phyloP scores from a whole-genome alignment of 2,113 vertebrate genomes.

The Dromaius novaehollandiae region DNA sequence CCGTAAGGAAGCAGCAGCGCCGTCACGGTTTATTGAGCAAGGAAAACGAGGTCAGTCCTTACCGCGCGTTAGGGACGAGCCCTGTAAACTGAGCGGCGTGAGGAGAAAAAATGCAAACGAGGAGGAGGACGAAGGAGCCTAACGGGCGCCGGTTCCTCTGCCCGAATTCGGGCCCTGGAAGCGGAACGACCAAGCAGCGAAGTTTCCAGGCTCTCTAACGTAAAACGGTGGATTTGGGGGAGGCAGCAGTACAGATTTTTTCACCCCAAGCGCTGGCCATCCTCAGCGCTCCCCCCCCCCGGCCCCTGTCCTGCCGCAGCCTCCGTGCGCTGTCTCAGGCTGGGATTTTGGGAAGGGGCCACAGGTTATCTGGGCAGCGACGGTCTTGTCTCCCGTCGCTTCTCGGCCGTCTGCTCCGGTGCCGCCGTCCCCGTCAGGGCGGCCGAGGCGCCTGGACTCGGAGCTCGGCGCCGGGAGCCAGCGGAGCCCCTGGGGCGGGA shows the following conservation, averaged over 20 bases:
- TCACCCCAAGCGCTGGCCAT: not conserved
- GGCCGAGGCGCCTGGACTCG: rapidly evolving
- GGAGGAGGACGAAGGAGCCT: not conserved
- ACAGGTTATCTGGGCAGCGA: rapidly evolving
- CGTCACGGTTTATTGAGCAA: no score
- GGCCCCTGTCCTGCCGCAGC: not conserved
- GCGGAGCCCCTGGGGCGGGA: rapidly evolving
- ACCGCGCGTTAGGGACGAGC: not conserved
- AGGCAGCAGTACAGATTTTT: not conserved
- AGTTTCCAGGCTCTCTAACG: rapidly evolving
- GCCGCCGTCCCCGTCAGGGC: rapidly evolving
- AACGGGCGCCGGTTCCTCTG: rapidly evolving
- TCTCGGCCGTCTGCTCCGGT: not conserved
- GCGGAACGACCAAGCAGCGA: not conserved
- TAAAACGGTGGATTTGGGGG: not conserved
- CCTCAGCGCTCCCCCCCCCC: not conserved
- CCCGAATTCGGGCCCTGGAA: not conserved
- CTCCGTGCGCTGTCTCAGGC: rapidly evolving
- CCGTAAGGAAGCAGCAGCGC: not conserved
- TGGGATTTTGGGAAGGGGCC: not conserved
- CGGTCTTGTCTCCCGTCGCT: not conserved
- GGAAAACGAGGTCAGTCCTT: not conserved
- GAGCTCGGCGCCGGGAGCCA: not conserved
- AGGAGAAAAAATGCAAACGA: not conserved
- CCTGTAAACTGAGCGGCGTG: not conserved